Conservation (phyloP, 2,888 invertebrate genomes). For the Hipparchia semele region DNA sequence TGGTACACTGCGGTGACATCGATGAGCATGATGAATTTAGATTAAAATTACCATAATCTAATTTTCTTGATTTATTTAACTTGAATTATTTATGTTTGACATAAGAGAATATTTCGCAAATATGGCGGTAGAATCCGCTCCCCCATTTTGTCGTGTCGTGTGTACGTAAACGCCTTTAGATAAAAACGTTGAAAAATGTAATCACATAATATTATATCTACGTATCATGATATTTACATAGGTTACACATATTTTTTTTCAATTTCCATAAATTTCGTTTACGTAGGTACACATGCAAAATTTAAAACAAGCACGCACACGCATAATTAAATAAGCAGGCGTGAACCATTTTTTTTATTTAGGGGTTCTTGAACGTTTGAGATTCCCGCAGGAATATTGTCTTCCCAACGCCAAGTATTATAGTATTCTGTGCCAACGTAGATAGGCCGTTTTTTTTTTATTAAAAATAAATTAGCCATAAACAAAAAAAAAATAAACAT, state of each 20-base stretch:
- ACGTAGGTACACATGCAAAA: not conserved
- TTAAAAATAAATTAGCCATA: too few relatives aligned
- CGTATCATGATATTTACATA: not conserved
- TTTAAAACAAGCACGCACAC: constrained; percentile 12
- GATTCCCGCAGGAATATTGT: not conserved
- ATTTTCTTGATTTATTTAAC: too few relatives aligned
- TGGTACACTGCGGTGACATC: too few relatives aligned
- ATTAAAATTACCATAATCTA: too few relatives aligned
- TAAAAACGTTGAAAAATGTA: not conserved
- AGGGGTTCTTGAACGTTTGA: not conserved
- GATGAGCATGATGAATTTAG: too few relatives aligned
- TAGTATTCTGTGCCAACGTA: not conserved
- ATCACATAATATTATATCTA: not conserved
- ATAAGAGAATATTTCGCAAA: too few relatives aligned
- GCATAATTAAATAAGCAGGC: not conserved
- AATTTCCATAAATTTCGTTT: constrained; percentile 9
- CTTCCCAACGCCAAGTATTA: not conserved
- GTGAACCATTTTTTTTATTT: not conserved
- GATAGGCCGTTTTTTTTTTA: too few relatives aligned
- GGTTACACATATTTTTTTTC: not conserved
- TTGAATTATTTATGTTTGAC: too few relatives aligned
- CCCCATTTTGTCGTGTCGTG: too few relatives aligned
- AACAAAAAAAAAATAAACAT: too few relatives aligned
- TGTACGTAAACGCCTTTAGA: too few relatives aligned
- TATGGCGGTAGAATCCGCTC: too few relatives aligned